Evolutionary conservation across 2,113 vertebrate genomes (phyloP).

Genomic region (Synchiropus splendidus): DNA sequence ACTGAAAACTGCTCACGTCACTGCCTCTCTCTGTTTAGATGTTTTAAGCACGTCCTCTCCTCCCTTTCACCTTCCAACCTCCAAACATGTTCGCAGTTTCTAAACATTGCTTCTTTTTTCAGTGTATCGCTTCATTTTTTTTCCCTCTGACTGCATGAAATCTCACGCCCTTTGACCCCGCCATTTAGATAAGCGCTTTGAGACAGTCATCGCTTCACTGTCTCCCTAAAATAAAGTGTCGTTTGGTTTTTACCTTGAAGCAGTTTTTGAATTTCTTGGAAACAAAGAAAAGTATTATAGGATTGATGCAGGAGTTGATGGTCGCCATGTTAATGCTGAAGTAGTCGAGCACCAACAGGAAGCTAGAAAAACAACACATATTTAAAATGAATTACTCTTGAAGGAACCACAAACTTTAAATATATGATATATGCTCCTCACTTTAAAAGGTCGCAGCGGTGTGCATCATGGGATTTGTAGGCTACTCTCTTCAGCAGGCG

Average conservation of each 20-base stretch:
- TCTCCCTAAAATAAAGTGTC: not conserved
- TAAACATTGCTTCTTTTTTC: too few relatives aligned
- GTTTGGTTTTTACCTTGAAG: constrained; percentile 78
- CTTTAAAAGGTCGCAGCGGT: constrained; percentile 85
- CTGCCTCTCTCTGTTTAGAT: constrained; percentile 12
- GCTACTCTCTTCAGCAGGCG: constrained; percentile 82
- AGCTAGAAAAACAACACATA: constrained; percentile 56
- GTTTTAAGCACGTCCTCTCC: not conserved
- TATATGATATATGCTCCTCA: constrained; percentile 33
- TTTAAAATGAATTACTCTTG: not conserved
- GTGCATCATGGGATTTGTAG: constrained; percentile 67
- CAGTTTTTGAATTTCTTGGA: constrained; percentile 98
- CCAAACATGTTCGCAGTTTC: not conserved
- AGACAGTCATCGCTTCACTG: constrained; percentile 5
- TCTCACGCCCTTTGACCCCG: constrained; percentile 24
- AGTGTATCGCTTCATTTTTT: not conserved
- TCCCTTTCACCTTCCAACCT: not conserved
- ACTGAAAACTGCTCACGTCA: constrained; percentile 1
- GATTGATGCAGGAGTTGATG: constrained; percentile 97
- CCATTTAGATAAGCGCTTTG: not conserved
- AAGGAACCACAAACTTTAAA: not conserved
- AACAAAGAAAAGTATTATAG: constrained; percentile 91
- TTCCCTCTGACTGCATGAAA: not conserved
- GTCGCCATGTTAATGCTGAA: constrained; percentile 88
- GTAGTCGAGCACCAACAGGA: constrained; percentile 86